Base-by-base conservation (phyloP, 2,888 invertebrate species). In the Hirtodrosophila trivittata region DNA sequence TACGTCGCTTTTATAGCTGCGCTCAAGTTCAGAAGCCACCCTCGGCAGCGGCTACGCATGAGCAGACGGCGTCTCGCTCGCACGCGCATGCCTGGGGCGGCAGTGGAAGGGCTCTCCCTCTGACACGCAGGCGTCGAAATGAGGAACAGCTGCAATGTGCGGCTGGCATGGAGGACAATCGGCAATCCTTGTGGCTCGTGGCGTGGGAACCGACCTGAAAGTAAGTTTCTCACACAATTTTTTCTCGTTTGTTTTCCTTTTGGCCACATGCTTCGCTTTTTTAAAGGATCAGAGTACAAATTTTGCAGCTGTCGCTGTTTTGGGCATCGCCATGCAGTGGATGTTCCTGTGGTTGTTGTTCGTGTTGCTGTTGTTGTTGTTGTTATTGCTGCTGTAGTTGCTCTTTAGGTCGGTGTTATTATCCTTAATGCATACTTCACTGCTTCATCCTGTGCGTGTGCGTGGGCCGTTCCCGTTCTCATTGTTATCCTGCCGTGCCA, bases 161-260 rank as follows among this genome's bases (percentile, higher is more conserved):
- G 64, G 64, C 69, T 64, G 69, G 64, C 56, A 67, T 72, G 71
- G 75, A 74, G 77, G 84, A 77, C 80, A 75, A 71, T 76, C 84
- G 75, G 67, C 86, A 80, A 86, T 87, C 88, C 88, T 86, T 89
- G 89, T 89, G 90, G 90, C 89, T 90, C 89, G 89, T 90, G 90
- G 89, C 89, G 90, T 90, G 89, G 90, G 89, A 90, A 90, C 89
- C 86, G 85, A 84, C 77, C 77, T 80, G 82, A 89, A 89, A 89
- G 86, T 88, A 78, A 89, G 88, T 89, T 90, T 90, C 90, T 88
- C 89, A 90, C 90, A 90, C 86, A 86, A 83, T 83, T 87, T 87
- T 88, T 86, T 83, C 76, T 80, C 78, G 75, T 87, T 87, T 80
- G 75, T 74, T 85, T 80, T 82, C 77, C 80, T 68, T 82, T 82